These are phyloP conservation scores for Atrina japonica DNA, from an alignment of 2,888 invertebrate genomes.

Conservation along the genomic window DNA sequence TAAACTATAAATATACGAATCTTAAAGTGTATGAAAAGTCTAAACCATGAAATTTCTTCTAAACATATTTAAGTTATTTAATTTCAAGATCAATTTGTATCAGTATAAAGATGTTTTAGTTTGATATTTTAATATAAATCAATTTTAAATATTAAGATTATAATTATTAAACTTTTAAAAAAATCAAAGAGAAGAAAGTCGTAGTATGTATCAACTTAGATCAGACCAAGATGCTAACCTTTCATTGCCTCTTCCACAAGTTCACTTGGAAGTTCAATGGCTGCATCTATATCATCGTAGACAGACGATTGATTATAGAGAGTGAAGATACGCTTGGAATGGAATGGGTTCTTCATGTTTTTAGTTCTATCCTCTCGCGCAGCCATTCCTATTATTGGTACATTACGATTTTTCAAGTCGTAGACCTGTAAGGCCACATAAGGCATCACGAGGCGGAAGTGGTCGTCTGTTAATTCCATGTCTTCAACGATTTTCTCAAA, in stretches of 20 bases:
- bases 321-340: slow-evolving; percentile 53
- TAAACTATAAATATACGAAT: too few relatives aligned
- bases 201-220: too few relatives aligned
- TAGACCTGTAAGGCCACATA: slow-evolving; percentile 72
- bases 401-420: slow-evolving; percentile 53
- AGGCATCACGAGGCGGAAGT: slow-evolving; percentile 61
- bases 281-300: slow-evolving; percentile 62
- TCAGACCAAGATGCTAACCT: too few relatives aligned
- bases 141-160: not conserved
- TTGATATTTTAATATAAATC: slow-evolving; percentile 5
- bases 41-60: too few relatives aligned
- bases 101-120: too few relatives aligned
- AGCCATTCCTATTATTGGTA: slow-evolving; percentile 68
- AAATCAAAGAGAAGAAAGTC: too few relatives aligned
- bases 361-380: slow-evolving; percentile 44
- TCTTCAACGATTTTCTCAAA: slow-evolving; percentile 66
- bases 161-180: too few relatives aligned
- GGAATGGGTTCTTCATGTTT: slow-evolving; percentile 38
- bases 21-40: too few relatives aligned
- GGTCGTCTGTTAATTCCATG: slow-evolving; percentile 51
- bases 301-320: slow-evolving; percentile 57
- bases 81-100: too few relatives aligned
- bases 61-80: too few relatives aligned
- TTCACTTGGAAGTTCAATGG: slow-evolving; percentile 68
- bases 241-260: slow-evolving; percentile 52